A percentile compares a stretch with the other conserved stretches of the same genome.
Conservation (phyloP, 2,113 vertebrate species). For the Nanorana parkeri region DNA sequence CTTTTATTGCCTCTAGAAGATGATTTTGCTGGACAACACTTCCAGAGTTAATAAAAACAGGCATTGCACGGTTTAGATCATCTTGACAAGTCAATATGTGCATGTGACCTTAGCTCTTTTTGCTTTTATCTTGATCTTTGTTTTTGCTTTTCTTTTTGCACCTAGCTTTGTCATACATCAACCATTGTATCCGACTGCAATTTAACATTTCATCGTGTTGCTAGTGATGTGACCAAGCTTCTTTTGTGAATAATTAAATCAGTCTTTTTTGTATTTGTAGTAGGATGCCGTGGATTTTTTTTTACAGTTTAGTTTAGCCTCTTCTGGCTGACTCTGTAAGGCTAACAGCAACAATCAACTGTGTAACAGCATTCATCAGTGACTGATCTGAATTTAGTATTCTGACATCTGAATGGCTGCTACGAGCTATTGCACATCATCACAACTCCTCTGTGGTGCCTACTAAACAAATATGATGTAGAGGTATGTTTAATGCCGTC, state of each 20-base stretch:
- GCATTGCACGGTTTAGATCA: constrained; percentile 41
- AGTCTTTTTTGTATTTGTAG: not conserved
- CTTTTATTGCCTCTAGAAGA: constrained; percentile 49
- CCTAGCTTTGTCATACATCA: constrained; percentile 54
- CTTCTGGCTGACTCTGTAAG: no score
- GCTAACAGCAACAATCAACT: no score
- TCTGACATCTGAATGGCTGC: no score
- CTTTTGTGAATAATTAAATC: constrained; percentile 37
- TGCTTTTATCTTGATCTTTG: constrained; percentile 51
- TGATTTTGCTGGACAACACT: constrained; percentile 58
- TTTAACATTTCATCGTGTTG: constrained; percentile 12
- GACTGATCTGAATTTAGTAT: no score
- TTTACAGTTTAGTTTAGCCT: no score
- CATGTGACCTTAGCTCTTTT: not conserved
- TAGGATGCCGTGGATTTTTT: no score
- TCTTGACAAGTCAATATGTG: constrained; percentile 60
- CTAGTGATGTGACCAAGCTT: constrained; percentile 13
- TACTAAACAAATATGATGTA: no score
- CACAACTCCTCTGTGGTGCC: no score
- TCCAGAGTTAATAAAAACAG: constrained; percentile 60
- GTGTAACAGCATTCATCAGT: no score
- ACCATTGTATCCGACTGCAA: constrained; percentile 32
- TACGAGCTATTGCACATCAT: no score
- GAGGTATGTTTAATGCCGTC: no score
- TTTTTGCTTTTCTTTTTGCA: constrained; percentile 52